Evolutionary conservation across 2,797 vertebrate genomes (phyloP), one percentile per base, ranked within the genome.

Genomic region (Pogonophryne albipinna): DNA sequence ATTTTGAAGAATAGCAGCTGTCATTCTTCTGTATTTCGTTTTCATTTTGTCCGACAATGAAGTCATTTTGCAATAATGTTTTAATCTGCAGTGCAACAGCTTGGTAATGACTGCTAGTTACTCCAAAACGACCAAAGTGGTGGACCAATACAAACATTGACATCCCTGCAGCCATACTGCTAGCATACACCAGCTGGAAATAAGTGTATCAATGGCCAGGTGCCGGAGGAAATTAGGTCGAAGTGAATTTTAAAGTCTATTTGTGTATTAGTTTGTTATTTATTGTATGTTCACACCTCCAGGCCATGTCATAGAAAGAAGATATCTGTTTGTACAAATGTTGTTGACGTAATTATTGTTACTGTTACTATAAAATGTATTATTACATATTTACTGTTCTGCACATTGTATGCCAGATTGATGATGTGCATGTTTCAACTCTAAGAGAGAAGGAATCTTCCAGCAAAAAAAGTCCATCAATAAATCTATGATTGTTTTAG

Each of bases 201-300:
- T 12, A 15, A 53, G 5, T 46, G 0, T 23, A 58, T 23, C 5
- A 60, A 34, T 56, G 53, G n/a, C 14, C 6, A 63, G 41, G 15
- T 70, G 45, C 17, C 12, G 31, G 5, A 67, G n/a, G 5, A 41
- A 27, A 68, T 63, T 4, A 73, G 45, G 27, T 5, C 27, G 1
- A 27, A 27, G 27, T 27, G 27, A 27, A 27, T 27, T 27, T 27
- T 27, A 27, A 27, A 27, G 27, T 27, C 6, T 12, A 7, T 9
- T 62, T 59, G 38, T 64, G 63, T 60, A 64, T 67, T 59, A 16
- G 56, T 27, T 53, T 60, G 8, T 59, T 23, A 41, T 19, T 15
- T 34, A 38, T 38, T 38, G 8, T 38, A 65, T 75, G 17, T 53
- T 73, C 62, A 71, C 69, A 81, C 59, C 66, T 79, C 47, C 11